phyloP scores from a whole-genome alignment of 2,113 vertebrate species.

The Muntiacus muntjak region DNA sequence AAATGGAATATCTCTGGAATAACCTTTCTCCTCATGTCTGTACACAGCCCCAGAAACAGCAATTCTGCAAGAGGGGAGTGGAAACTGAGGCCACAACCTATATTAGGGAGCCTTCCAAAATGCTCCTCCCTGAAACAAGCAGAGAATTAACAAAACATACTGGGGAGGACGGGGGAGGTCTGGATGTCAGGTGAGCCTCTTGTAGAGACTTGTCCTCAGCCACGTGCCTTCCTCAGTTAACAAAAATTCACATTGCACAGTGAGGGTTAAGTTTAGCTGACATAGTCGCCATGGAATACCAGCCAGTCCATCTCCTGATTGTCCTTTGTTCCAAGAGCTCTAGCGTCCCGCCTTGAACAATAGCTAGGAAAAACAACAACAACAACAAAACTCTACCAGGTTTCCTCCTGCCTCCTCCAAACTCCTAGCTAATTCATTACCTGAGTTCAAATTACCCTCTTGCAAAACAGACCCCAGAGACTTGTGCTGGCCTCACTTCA shows the following conservation, averaged over 20 bases:
- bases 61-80: not conserved
- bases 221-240: not conserved
- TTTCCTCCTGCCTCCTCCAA: not conserved
- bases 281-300: not conserved
- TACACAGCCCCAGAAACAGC: not conserved
- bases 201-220: not conserved
- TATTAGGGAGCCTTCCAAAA: not conserved
- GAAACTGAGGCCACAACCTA: not conserved
- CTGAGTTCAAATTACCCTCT: conserved; percentile 25
- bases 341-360: not conserved
- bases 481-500: not conserved
- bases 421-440: not conserved
- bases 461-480: conserved; percentile 13
- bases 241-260: not conserved
- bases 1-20: conserved; percentile 14
- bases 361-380: not conserved
- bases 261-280: not conserved
- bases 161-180: not conserved
- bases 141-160: not conserved
- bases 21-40: not conserved
- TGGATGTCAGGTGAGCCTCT: not conserved
- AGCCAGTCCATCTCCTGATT: not conserved
- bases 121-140: not conserved
- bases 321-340: not conserved
- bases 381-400: not conserved